Percentiles rank a stretch among this genome's conserved stretches.
These are phyloP conservation scores for Menidia beryllina DNA, from an alignment of 2,113 vertebrate species.

Conservation along the genomic window DNA sequence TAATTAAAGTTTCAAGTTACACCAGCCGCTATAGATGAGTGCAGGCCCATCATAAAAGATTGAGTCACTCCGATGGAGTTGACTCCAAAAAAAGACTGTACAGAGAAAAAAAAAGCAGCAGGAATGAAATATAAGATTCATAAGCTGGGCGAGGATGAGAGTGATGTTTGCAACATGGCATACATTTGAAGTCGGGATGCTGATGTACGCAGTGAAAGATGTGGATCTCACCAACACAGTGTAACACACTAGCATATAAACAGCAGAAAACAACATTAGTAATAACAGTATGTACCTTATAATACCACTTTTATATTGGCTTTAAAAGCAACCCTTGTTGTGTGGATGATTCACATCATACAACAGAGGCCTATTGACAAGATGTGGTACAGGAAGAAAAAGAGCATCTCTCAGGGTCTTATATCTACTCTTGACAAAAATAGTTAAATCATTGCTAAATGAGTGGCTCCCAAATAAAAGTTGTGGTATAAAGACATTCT, in stretches of 20 bases:
- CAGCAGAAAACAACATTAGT: slow-evolving; percentile 23
- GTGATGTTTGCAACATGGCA: slow-evolving; percentile 60
- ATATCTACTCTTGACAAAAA: slow-evolving; percentile 1
- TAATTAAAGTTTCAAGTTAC: slow-evolving; percentile 61
- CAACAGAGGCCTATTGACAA: slow-evolving; percentile 15
- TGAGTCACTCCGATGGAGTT: slow-evolving; percentile 51
- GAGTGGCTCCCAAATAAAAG: slow-evolving; percentile 28
- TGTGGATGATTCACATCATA: slow-evolving; percentile 1
- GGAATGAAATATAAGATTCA: slow-evolving; percentile 67
- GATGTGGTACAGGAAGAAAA: slow-evolving; percentile 13
- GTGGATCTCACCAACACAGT: slow-evolving; percentile 3
- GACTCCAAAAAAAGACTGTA: slow-evolving; percentile 45
- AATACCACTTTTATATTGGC: slow-evolving; percentile 2
- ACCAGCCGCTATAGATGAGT: slow-evolving; percentile 45
- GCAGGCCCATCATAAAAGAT: slow-evolving; percentile 58
- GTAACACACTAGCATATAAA: slow-evolving; percentile 17
- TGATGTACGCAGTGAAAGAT: slow-evolving; percentile 40
- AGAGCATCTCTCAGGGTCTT: slow-evolving; percentile 12
- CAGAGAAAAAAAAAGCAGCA: slow-evolving; percentile 22
- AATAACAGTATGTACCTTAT: slow-evolving; percentile 21
- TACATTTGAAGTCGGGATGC: slow-evolving; percentile 53
- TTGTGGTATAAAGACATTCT: not conserved
- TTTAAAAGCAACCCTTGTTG: slow-evolving; percentile 12
- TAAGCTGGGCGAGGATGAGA: slow-evolving; percentile 44
- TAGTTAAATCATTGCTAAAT: slow-evolving; percentile 18